Percentiles rank a stretch among this genome's conserved stretches.
Evolutionary conservation across 2,113 vertebrate genomes (phyloP).

Genomic region (Lycaon pictus): DNA sequence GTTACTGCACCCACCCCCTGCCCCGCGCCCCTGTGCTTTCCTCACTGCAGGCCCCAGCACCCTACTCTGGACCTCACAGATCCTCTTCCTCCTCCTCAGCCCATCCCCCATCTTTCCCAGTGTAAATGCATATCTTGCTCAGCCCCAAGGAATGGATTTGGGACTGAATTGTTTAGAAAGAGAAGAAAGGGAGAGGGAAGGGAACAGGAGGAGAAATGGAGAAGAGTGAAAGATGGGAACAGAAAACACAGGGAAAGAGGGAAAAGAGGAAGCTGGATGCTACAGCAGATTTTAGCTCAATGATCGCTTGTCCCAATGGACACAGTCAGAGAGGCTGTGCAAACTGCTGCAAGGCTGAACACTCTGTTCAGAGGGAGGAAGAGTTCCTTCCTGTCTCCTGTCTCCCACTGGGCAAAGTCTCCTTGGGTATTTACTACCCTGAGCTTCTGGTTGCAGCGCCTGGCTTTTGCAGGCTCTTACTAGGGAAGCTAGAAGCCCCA

Average conservation of each 20-base stretch:
- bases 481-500: neutral
- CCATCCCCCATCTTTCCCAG: neutral
- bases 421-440: neutral
- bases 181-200: neutral
- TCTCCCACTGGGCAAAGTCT: neutral
- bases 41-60: neutral
- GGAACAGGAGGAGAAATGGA: neutral
- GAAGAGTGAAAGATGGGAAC: neutral
- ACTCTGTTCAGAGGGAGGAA: neutral
- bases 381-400: neutral
- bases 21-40: rapidly evolving
- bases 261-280: neutral
- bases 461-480: neutral
- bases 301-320: neutral
- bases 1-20: neutral
- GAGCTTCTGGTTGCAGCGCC: neutral
- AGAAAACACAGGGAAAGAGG: neutral
- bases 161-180: neutral
- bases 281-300: neutral
- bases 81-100: neutral
- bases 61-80: no score
- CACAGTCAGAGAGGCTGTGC: neutral
- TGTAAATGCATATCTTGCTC: neutral
- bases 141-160: neutral
- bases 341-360: neutral